Percentiles rank a stretch among this genome's conserved stretches.
Conservation (phyloP, 2,888 invertebrate species). For the Eupelmus urozonus region DNA sequence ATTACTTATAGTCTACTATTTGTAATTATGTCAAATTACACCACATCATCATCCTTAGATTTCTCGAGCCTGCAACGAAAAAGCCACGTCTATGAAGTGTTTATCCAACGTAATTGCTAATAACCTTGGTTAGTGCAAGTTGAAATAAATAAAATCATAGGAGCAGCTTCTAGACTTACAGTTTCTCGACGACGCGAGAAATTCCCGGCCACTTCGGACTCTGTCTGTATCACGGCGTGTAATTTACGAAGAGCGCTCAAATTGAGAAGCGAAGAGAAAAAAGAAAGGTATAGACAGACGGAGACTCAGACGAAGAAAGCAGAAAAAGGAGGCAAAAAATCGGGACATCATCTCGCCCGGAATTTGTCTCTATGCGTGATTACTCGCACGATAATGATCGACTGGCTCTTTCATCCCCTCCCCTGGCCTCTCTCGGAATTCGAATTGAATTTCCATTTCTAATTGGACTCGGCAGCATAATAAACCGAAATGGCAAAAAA, state of each 20-base stretch:
- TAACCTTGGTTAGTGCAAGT: too few species aligned
- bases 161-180: too few species aligned
- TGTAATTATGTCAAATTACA: too few species aligned
- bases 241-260: conserved; percentile 25
- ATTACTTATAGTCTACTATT: too few species aligned
- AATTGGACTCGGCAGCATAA: conserved; percentile 63
- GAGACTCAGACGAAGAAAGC: conserved; percentile 18
- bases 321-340: conserved; percentile 32
- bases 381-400: conserved; percentile 62
- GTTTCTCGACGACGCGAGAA: too few species aligned
- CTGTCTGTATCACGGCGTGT: not conserved
- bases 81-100: too few species aligned
- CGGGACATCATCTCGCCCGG: conserved; percentile 25
- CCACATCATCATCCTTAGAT: too few species aligned
- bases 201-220: too few species aligned
- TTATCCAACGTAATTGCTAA: too few species aligned
- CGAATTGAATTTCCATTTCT: conserved; percentile 72
- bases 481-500: conserved; percentile 61
- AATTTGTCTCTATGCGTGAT: conserved; percentile 52
- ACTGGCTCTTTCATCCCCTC: not conserved
- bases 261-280: conserved; percentile 2
- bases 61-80: too few species aligned
- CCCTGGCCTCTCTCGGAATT: conserved; percentile 53
- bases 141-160: too few species aligned
- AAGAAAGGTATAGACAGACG: not conserved